Evolutionary conservation across 2,113 vertebrate species (phyloP).

Genomic region (Pygoscelis antarcticus): DNA sequence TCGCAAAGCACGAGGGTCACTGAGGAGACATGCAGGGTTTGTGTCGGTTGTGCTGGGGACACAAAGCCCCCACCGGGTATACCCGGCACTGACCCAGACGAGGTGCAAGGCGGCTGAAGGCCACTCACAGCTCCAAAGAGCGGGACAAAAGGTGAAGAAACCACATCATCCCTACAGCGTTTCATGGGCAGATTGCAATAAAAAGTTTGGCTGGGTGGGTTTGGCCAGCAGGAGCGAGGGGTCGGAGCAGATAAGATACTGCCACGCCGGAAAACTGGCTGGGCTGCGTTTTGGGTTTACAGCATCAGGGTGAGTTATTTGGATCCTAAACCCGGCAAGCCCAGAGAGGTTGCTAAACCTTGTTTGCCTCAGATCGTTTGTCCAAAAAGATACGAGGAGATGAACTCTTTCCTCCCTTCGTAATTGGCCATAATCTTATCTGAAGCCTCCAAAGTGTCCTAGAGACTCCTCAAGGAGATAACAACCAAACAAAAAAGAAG

Average conservation of each 20-base stretch:
- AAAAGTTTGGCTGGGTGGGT: not conserved
- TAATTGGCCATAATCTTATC: slow-evolving; percentile 12
- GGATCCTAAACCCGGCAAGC: not conserved
- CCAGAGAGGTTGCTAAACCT: not conserved
- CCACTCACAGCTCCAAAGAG: not conserved
- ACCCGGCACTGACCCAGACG: not conserved
- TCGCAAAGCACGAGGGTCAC: not conserved
- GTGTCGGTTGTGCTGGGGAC: not conserved
- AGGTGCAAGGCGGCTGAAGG: not conserved
- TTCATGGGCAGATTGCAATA: not conserved
- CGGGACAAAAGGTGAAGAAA: not conserved
- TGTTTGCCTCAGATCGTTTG: slow-evolving; percentile 25
- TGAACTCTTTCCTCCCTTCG: not conserved
- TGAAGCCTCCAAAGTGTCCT: not conserved
- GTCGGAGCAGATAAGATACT: not conserved
- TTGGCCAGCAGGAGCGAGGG: not conserved
- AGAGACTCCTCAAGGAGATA: not conserved
- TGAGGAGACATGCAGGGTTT: not conserved
- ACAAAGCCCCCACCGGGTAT: no score
- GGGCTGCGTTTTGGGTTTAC: not conserved
- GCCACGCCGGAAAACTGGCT: not conserved
- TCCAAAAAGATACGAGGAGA: not conserved
- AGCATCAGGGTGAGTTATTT: not conserved
- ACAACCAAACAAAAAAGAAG: not conserved
- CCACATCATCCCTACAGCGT: not conserved